Base-by-base conservation (phyloP, 2,113 vertebrate species). In the Vicugna pacos region DNA sequence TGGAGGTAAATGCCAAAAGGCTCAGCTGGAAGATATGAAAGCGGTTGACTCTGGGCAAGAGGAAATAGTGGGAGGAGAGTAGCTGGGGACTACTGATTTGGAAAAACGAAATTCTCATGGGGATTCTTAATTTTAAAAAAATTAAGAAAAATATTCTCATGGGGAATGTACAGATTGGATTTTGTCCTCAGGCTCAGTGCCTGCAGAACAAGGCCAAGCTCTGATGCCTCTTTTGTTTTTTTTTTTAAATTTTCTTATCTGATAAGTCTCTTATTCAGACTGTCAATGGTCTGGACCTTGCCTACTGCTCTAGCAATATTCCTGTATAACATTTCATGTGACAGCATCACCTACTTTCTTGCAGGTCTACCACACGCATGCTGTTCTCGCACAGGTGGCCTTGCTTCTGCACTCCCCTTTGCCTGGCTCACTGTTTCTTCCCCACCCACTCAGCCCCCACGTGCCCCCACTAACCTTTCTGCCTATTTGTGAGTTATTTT, bases 401-500 rank as follows among this genome's bases (percentile, higher is more conserved):
- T n/a, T 32, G 24, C 17, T 10, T 16, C 58, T 54, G 28, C 6
- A 10, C 24, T 16, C 19, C 9, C 35, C 35, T 86, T n/a, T 35
- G 82, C 62, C 28, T 65, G 69, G 80, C n/a, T n/a, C 28, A 16
- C 48, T 56, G 0, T 48, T 86, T 60, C 56, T 67, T 56, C 42
- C 24, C 22, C 35, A 62, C 14, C 26, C 46, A 8, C 20, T 24
- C 2, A 60, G 20, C 16, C 17, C 75, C 72, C n/a, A 67, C 46
- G 35, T 3, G 50, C 12, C 11, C 15, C 13, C 50, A 54, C 80
- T 15, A 42, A 42, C 20, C 75, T 35, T 35, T 10, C 32, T 60
- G 93, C 72, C 35, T 85, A 62, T n/a, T 72, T 91, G 28, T n/a
- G 16, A 6, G n/a, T 72, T 80, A 46, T 50, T 86, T 79, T 42